Evolutionary conservation across 2,797 vertebrate species (phyloP).

Genomic region (Poeciliopsis gracilis): DNA sequence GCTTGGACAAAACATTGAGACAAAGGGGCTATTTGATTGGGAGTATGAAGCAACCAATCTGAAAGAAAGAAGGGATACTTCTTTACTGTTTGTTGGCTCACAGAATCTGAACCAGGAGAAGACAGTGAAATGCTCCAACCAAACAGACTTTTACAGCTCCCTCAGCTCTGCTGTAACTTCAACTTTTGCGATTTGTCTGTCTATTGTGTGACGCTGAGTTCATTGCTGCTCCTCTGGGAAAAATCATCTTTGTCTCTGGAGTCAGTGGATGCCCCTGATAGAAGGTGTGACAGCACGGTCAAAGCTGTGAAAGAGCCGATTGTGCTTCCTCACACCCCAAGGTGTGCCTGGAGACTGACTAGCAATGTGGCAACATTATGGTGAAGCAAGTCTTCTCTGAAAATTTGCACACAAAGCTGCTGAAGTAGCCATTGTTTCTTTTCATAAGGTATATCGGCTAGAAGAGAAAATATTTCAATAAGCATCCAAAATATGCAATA

Average conservation of each 20-base stretch:
- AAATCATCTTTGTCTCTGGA: conserved; percentile 72
- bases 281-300: conserved; percentile 68
- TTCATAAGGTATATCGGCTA: conserved; percentile 7
- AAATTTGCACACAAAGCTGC: conserved; percentile 41
- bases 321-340: conserved; percentile 60
- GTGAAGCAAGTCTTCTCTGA: conserved; percentile 35
- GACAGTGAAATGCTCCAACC: conserved; percentile 13
- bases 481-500: conserved; percentile 15
- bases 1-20: conserved; percentile 66
- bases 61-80: conserved; percentile 66
- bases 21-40: conserved; percentile 79
- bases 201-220: conserved; percentile 34
- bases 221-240: conserved; percentile 43
- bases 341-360: conserved; percentile 57
- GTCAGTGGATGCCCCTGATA: conserved; percentile 54
- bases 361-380: conserved; percentile 24
- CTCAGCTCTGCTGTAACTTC: background rate
- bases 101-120: conserved; percentile 22
- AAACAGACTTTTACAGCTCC: background rate
- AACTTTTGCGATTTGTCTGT: conserved; percentile 6
- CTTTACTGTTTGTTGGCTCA: conserved; percentile 39
- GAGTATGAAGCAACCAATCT: conserved; percentile 74
- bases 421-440: conserved; percentile 43
- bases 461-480: conserved; percentile 21
- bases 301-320: conserved; percentile 65